phyloP scores from a whole-genome alignment of 2,797 vertebrate species.

The Sebastes goodei region DNA sequence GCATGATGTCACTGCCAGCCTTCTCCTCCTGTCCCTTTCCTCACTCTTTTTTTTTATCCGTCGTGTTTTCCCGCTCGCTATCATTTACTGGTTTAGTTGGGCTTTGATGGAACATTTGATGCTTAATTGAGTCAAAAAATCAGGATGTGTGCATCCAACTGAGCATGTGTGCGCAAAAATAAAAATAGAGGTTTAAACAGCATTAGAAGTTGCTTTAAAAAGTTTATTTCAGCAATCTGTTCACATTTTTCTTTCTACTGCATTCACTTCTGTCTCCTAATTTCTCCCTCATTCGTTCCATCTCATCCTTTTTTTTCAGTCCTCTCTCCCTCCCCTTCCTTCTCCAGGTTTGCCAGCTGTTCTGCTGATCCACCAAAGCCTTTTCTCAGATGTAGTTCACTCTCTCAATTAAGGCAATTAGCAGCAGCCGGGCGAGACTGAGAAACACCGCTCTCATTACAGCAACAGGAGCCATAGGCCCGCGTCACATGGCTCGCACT shows the following conservation, averaged over 20 bases:
- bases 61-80: neutral
- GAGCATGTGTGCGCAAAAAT: constrained; percentile 4
- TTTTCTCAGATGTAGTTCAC: constrained; percentile 75
- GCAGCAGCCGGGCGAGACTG: constrained; percentile 55
- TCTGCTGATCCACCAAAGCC: constrained; percentile 61
- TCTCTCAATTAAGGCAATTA: constrained; percentile 80
- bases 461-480: constrained; percentile 72
- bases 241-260: constrained; percentile 9
- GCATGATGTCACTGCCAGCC: constrained; percentile 76
- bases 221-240: constrained; percentile 36
- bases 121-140: constrained; percentile 50
- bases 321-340: neutral
- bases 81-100: constrained; percentile 23
- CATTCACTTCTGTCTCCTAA: constrained; percentile 16
- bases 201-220: constrained; percentile 28
- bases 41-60: constrained; percentile 42
- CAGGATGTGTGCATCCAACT: constrained; percentile 18
- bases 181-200: constrained; percentile 7
- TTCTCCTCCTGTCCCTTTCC: constrained; percentile 44
- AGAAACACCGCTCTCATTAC: constrained; percentile 56
- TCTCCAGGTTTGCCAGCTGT: constrained; percentile 72
- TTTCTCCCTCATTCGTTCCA: constrained; percentile 41
- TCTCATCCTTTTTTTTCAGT: constrained; percentile 11
- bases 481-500: constrained; percentile 48
- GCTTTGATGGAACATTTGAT: constrained; percentile 36